Conservation (phyloP, 2,888 invertebrate genomes). For the Eretmocerus hayati region DNA sequence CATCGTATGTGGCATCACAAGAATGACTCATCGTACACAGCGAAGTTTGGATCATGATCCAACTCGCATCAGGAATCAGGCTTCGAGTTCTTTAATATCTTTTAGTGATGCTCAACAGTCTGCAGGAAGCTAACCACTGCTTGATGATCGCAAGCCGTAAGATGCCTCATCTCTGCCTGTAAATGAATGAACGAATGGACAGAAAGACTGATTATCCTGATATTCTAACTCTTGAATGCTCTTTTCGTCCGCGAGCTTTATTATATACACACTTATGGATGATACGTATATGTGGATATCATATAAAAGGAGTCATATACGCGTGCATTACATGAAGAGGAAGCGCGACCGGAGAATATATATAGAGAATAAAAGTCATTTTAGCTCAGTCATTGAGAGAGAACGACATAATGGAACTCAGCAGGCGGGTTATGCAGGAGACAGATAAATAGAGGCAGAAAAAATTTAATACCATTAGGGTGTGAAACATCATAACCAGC, state of each 20-base stretch:
- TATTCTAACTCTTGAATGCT: neutral
- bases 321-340: neutral
- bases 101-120: slow-evolving; percentile 3
- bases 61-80: too few relatives aligned
- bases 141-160: slow-evolving; percentile 18
- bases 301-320: too few relatives aligned
- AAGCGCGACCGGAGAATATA: too few relatives aligned
- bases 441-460: neutral
- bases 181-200: slow-evolving; percentile 4
- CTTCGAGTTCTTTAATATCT: neutral
- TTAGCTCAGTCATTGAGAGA: neutral
- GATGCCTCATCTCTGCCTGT: slow-evolving; percentile 19
- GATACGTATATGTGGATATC: too few relatives aligned
- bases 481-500: slow-evolving; percentile 13
- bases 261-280: too few relatives aligned
- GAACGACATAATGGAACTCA: neutral
- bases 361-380: neutral
- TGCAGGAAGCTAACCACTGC: slow-evolving; percentile 14
- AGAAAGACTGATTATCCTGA: neutral
- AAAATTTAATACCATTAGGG: slow-evolving; percentile 18
- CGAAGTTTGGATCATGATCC: too few relatives aligned
- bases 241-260: neutral
- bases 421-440: neutral
- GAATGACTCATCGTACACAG: too few relatives aligned
- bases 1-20: too few relatives aligned